These are phyloP conservation scores for Toxostoma redivivum DNA, from an alignment of 2,113 vertebrate species.

Conservation along the genomic window DNA sequence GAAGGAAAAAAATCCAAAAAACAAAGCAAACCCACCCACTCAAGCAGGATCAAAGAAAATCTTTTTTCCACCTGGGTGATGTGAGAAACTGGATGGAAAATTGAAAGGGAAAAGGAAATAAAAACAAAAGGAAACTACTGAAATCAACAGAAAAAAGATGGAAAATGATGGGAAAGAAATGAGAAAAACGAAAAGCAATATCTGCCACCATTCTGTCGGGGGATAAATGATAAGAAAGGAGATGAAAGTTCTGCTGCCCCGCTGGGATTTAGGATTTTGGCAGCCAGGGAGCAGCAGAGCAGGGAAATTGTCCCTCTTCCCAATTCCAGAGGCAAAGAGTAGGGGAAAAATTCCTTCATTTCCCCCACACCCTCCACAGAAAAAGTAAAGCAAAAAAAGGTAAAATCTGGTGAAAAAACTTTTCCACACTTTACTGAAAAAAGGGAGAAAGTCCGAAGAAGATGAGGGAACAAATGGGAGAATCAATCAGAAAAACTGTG, in stretches of 20 bases:
- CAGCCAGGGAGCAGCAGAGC: background rate
- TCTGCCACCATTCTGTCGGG: background rate
- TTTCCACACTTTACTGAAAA: background rate
- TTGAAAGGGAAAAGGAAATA: background rate
- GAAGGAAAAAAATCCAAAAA: background rate
- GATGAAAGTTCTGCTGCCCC: background rate
- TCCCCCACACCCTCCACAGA: no score
- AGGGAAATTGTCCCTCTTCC: background rate
- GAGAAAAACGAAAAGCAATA: background rate
- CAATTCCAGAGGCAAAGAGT: background rate
- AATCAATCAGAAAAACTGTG: background rate
- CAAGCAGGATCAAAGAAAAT: background rate
- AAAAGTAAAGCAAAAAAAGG: background rate
- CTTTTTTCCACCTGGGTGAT: background rate
- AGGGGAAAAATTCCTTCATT: background rate
- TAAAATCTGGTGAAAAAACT: rapidly evolving
- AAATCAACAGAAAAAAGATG: background rate
- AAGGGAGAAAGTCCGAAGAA: background rate
- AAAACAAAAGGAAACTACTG: background rate
- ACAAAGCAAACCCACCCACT: background rate
- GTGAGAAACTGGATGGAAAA: background rate
- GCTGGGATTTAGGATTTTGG: background rate
- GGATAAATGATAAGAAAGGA: background rate
- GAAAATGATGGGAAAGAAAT: background rate
- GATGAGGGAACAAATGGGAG: background rate